Percentiles rank a stretch among this genome's conserved stretches.
Evolutionary conservation across 2,113 vertebrate genomes (phyloP).

Genomic region (Vulpes ferrilata): DNA sequence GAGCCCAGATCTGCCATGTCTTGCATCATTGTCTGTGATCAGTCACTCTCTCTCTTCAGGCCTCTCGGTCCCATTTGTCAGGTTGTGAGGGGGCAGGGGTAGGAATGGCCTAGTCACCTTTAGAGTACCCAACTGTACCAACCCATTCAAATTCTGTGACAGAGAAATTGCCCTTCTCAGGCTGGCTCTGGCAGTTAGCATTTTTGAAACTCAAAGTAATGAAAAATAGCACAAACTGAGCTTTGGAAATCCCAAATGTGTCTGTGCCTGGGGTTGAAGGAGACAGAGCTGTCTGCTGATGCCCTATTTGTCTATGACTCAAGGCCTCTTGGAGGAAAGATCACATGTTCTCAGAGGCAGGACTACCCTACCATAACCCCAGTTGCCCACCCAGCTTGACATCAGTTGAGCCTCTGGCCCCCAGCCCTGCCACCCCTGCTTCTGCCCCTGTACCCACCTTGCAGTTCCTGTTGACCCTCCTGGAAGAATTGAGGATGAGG

Average conservation of each 20-base stretch:
- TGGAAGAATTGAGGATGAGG: not conserved
- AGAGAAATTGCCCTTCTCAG: not conserved
- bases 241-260: slow-evolving; percentile 65
- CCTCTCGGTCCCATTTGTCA: not conserved
- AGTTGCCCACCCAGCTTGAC: not conserved
- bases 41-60: not conserved
- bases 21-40: not conserved
- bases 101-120: not conserved
- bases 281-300: not conserved
- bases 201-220: slow-evolving; percentile 58
- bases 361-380: not conserved
- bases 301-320: slow-evolving; percentile 34
- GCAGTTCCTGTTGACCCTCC: not conserved
- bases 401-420: not conserved
- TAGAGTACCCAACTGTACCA: not conserved
- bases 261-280: slow-evolving; percentile 9
- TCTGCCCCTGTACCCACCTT: not conserved
- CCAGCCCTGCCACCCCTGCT: not conserved
- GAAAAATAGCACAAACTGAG: slow-evolving; percentile 65
- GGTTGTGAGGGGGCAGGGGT: not conserved
- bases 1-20: not conserved
- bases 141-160: not conserved
- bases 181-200: not conserved
- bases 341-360: not conserved
- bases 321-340: not conserved